A percentile compares a stretch with the other conserved stretches of the same genome.
Conservation (phyloP, 2,797 vertebrate species). For the Tragelaphus oryx region DNA sequence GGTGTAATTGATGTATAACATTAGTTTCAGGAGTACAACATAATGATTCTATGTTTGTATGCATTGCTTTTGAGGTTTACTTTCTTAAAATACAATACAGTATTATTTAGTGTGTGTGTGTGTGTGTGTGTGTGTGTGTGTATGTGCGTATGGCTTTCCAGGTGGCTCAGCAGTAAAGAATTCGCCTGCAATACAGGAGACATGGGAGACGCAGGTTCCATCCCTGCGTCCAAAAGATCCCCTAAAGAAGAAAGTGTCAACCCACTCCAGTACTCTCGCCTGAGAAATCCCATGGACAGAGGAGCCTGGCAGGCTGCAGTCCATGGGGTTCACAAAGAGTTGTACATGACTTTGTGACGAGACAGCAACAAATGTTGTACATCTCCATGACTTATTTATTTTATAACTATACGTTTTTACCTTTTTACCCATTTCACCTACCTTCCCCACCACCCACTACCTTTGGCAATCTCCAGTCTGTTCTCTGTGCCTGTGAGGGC, state of each 20-base stretch:
- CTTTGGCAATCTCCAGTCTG: fast-evolving
- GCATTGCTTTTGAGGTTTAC: not conserved
- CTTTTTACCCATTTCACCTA: not conserved
- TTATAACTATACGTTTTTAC: not conserved
- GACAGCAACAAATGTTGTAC: not conserved
- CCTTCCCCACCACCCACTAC: too few relatives aligned
- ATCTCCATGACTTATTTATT: not conserved
- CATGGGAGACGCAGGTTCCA: not conserved
- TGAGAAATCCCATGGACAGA: not conserved
- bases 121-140: not conserved
- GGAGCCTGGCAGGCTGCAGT: not conserved
- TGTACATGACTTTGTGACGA: not conserved
- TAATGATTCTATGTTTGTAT: not conserved
- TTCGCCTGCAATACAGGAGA: not conserved
- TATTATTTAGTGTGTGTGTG: not conserved
- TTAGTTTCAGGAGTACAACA: not conserved
- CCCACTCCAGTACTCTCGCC: not conserved
- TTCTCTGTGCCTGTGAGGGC: not conserved
- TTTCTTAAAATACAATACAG: not conserved
- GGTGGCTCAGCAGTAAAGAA: not conserved
- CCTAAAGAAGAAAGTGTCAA: not conserved
- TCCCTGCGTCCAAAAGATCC: not conserved
- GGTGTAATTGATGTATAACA: too few relatives aligned
- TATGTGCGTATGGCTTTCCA: not conserved
- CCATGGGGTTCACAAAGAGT: not conserved